Evolutionary conservation across 2,113 vertebrate species (phyloP).

Genomic region (Marmota monax): DNA sequence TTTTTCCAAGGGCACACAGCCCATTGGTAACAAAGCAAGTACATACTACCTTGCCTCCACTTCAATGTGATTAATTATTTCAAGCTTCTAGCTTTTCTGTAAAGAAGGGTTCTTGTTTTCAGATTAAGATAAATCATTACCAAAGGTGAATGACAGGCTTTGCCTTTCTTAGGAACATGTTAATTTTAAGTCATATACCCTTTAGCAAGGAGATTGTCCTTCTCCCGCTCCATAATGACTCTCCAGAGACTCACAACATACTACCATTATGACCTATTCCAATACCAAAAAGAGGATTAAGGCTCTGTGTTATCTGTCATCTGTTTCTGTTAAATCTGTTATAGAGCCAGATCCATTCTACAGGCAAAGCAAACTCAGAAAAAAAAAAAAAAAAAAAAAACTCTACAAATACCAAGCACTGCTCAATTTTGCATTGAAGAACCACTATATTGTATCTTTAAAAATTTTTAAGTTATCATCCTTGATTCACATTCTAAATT

Average conservation of each 20-base stretch:
- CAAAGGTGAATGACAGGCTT: neutral
- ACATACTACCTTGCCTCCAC: fast-evolving
- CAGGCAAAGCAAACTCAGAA: neutral
- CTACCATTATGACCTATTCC: neutral
- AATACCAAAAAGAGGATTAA: neutral
- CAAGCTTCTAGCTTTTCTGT: neutral
- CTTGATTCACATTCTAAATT: constrained; percentile 31
- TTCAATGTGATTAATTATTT: neutral
- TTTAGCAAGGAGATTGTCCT: neutral
- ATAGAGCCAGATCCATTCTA: neutral
- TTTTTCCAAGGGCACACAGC: neutral
- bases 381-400: neutral
- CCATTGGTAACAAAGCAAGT: neutral
- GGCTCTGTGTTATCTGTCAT: neutral
- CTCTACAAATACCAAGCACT: neutral
- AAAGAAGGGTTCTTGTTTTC: neutral
- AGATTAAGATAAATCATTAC: neutral
- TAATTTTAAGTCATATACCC: neutral
- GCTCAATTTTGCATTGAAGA: constrained; percentile 26
- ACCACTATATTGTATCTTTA: neutral
- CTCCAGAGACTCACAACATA: neutral
- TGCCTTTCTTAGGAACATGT: neutral
- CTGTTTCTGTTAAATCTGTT: neutral
- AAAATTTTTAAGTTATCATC: constrained; percentile 46
- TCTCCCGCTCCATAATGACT: neutral